Percentiles rank a stretch among this genome's conserved stretches.
These are phyloP conservation scores for Athene noctua DNA, from an alignment of 2,113 vertebrate species.

Conservation along the genomic window DNA sequence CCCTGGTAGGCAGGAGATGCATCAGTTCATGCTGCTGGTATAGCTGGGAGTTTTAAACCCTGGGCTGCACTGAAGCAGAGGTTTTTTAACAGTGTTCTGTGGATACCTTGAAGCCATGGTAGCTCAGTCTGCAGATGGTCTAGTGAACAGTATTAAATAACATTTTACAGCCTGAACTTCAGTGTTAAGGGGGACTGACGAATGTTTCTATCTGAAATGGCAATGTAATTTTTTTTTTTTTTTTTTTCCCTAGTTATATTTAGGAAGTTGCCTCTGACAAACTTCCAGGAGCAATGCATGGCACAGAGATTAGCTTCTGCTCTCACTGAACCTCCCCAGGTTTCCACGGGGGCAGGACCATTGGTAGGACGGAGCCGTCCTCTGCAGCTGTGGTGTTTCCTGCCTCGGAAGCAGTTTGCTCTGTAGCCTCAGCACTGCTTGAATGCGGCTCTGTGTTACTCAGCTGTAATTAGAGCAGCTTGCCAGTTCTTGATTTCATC, in stretches of 20 bases:
- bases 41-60: neutral
- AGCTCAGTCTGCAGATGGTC: neutral
- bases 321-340: neutral
- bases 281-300: neutral
- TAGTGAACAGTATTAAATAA: neutral
- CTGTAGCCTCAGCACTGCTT: neutral
- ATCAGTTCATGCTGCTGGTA: neutral
- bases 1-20: neutral
- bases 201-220: neutral
- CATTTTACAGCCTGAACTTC: neutral
- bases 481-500: slow-evolving; percentile 19
- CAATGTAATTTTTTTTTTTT: neutral
- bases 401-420: neutral
- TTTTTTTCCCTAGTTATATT: neutral
- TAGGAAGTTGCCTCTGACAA: neutral
- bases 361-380: neutral
- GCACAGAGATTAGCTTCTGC: neutral
- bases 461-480: slow-evolving; percentile 5
- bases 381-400: neutral
- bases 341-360: rapidly evolving
- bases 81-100: neutral
- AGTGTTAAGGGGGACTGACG: neutral
- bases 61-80: neutral
- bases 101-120: neutral
- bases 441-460: slow-evolving; percentile 30